Conservation (phyloP, 2,797 vertebrate species). For the Spatula versicolor region DNA sequence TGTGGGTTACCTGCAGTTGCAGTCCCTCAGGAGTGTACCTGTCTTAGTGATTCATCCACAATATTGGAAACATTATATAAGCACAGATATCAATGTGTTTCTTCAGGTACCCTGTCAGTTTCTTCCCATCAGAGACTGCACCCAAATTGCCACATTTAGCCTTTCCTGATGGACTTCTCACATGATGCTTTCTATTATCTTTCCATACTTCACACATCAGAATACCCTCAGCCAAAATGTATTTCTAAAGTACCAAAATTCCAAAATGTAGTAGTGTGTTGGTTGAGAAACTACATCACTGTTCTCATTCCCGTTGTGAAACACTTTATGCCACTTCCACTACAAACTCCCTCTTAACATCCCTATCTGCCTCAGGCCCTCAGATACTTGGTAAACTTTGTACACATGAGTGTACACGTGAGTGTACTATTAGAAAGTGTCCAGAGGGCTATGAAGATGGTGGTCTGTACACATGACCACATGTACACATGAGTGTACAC, state of each 20-base stretch:
- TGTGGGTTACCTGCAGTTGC: no score
- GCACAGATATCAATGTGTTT: neutral
- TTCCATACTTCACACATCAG: neutral
- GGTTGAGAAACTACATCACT: neutral
- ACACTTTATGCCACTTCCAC: neutral
- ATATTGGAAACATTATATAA: neutral
- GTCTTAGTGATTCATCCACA: neutral
- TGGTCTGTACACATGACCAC: no score
- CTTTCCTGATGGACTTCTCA: neutral
- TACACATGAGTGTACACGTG: no score
- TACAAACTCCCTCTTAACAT: neutral
- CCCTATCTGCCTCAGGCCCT: neutral
- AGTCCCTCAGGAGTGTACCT: neutral
- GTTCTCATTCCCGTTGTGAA: neutral
- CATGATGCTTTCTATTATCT: neutral
- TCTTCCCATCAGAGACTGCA: neutral
- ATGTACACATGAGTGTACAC: no score
- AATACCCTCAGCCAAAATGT: neutral
- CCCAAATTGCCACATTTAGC: no score
- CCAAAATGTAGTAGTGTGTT: neutral
- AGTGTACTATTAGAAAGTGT: no score
- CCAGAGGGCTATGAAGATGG: no score
- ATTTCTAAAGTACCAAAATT: neutral
- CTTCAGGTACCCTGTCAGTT: no score
- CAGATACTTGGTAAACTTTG: neutral